phyloP scores from a whole-genome alignment of 2,113 vertebrate genomes.

The Halichoerus grypus region DNA sequence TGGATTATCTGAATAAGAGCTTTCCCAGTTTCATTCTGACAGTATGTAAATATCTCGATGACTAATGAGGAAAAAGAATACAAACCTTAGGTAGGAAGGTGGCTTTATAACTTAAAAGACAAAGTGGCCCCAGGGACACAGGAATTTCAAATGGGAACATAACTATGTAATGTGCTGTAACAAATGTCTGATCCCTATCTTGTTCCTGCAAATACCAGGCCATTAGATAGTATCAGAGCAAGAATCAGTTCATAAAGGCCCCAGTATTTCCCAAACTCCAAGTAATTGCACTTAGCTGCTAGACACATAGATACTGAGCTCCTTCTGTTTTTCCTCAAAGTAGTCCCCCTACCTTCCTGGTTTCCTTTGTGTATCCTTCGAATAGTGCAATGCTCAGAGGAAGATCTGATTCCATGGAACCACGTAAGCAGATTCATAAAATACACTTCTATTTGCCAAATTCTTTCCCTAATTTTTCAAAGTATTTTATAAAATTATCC shows the following conservation, averaged over 20 bases:
- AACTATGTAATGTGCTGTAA: background rate
- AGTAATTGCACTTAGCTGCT: background rate
- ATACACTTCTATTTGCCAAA: background rate
- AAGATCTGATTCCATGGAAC: conserved; percentile 14
- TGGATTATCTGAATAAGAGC: background rate
- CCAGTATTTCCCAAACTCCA: background rate
- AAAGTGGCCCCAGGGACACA: background rate
- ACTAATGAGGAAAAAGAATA: background rate
- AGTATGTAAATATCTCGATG: background rate
- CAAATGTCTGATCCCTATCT: background rate
- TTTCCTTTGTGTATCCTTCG: background rate
- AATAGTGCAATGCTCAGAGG: background rate
- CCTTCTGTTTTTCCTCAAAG: background rate
- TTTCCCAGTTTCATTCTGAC: background rate
- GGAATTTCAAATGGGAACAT: conserved; percentile 27
- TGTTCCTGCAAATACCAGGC: background rate
- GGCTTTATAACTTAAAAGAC: conserved; percentile 9
- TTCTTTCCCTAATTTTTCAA: background rate
- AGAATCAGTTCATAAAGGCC: background rate
- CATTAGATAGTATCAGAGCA: background rate
- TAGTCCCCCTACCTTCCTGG: background rate
- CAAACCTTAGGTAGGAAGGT: background rate
- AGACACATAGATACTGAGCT: background rate
- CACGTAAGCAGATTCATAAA: background rate
- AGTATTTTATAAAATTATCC: background rate